Base-by-base conservation (phyloP, 2,888 invertebrate genomes). In the Conops quadrifasciatus region DNA sequence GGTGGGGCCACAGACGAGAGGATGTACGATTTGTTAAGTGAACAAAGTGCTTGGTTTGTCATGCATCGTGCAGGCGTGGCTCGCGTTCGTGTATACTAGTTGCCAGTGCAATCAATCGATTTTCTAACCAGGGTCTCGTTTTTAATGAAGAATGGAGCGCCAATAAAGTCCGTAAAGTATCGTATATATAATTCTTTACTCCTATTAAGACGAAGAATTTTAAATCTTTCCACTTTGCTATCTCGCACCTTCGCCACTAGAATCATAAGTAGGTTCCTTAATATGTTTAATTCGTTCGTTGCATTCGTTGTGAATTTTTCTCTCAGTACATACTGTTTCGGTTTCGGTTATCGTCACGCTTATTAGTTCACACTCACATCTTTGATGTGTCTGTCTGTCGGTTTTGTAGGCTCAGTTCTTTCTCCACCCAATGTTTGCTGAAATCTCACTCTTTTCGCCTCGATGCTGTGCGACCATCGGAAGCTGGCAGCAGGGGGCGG, bases 341-440 rank as follows among this genome's bases (percentile, higher is more conserved):
- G 36, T 36, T 4, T 36, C 9, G 4, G 67, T 67, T 58, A 58
- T 70, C 71, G 68, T 72, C 71, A 72, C 68, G 71, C 68, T 64
- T 68, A 65, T 59, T 47, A 68, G 60, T 68, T 68, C 51, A 51
- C 68, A 68, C 68, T 62, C 30, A 49, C 36, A 19, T 65, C 28
- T 28, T 21, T 36, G 36, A 28, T 30, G n/a, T 51, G 51, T 5
- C 9, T 15, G 51, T 51, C 16, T 51, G 51, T 51, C 51, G n/a
- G 53, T 53, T 24, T 53, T 19, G 43, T 51, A 19, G n/a, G 36
- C 9, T 36, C 5, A 60, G 1, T 60, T 19, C n/a, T 19, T 60
- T 60, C 15, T 64, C 28, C 16, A 49, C 64, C 26, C 24, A 47
- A 24, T 49, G 16, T 16, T 15, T 49, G 30, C 60, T 24, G 28